Base-by-base conservation (phyloP, 2,888 invertebrate genomes). In the Hyposoter didymator region DNA sequence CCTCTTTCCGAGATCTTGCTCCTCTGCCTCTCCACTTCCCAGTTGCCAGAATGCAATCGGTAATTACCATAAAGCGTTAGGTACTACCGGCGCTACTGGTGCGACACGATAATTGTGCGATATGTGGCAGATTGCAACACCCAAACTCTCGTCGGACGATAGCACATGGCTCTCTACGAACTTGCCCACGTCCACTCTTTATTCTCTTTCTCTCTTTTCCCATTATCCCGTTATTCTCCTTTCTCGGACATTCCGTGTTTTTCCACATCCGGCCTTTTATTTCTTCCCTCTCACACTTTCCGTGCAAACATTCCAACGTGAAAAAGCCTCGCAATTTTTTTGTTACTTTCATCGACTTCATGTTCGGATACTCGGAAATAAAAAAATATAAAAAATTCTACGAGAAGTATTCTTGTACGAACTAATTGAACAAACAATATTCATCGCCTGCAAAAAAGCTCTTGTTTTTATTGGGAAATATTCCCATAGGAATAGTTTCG, bases 61-160 rank as follows among this genome's bases (percentile, higher is more conserved):
- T 80, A 89, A 89, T 89, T 88, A 87, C 75, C 87, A 87, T 88
- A 89, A 89, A 89, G 81, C 67, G 78, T 83, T 74, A 78, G 78
- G 78, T 82, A 72, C 62, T 78, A 78, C 62, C 69, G 74, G 64
- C 74, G 82, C 78, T 84, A 82, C 74, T 84, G 78, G 47, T 39
- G 81, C 81, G 81, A 81, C 69, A 69, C 70, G 84, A 84, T 80
- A 90, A 89, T 90, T 89, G 85, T 88, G 80, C 86, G 89, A 88
- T 89, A 89, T 89, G 87, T 87, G 80, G 84, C 86, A 86, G 85
- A 89, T 89, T 87, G 87, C 87, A 83, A 80, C 83, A 85, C 86
- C 78, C 89, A 84, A 84, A 55, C 59, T 43, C 55, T 55, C n/a
- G 66, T 80, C 47, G 80, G 62, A 81, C 80, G 75, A 72, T 69